Conservation (phyloP, 2,797 vertebrate genomes). For the Cephalopachus bancanus region DNA sequence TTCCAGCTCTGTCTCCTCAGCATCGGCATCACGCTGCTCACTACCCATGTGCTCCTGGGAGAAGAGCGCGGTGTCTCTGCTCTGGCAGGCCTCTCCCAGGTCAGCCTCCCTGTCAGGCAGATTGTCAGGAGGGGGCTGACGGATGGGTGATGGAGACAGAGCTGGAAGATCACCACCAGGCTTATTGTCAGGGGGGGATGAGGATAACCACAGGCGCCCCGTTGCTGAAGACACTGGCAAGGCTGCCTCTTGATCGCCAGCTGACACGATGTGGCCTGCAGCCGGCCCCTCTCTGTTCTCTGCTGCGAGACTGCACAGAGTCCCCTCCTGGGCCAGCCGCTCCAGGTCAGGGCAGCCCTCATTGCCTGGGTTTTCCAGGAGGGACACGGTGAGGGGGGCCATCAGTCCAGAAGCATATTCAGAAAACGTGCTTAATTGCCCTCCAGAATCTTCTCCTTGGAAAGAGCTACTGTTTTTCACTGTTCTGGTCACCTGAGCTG, state of each 20-base stretch:
- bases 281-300: slow-evolving; percentile 75
- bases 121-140: not conserved
- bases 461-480: not conserved
- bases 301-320: not conserved
- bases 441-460: slow-evolving; percentile 40
- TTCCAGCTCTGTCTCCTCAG: slow-evolving; percentile 41
- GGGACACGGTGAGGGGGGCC: slow-evolving; percentile 86
- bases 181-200: slow-evolving; percentile 46
- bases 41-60: not conserved
- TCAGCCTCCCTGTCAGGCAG: slow-evolving; percentile 14
- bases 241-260: not conserved
- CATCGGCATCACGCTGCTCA: slow-evolving; percentile 39
- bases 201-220: slow-evolving; percentile 59
- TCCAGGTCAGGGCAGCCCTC: fast-evolving
- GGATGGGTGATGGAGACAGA: not conserved
- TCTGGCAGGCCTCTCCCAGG: not conserved
- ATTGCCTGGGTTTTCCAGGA: slow-evolving; percentile 82
- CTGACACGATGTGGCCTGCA: slow-evolving; percentile 8
- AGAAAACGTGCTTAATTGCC: slow-evolving; percentile 53
- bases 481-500: slow-evolving; percentile 12
- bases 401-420: slow-evolving; percentile 76
- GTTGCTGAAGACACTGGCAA: not conserved
- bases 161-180: slow-evolving; percentile 37
- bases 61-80: slow-evolving; percentile 21
- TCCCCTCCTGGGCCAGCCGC: not conserved